These are phyloP conservation scores for Bombus difficillimus DNA, from an alignment of 1,140 invertebrate species.

Conservation along the genomic window DNA sequence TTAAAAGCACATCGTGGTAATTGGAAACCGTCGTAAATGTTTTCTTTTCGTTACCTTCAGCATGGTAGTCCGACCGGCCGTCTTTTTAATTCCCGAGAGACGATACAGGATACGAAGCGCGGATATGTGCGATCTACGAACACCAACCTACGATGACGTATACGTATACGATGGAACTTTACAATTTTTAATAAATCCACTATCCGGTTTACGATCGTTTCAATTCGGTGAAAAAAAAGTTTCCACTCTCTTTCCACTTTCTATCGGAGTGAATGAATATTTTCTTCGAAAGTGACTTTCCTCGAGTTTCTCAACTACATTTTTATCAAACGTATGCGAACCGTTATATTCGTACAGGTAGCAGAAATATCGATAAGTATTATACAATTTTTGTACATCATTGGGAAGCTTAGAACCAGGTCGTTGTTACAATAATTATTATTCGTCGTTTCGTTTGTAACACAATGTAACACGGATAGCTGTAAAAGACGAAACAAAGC, in stretches of 20 bases:
- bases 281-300: neutral
- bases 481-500: neutral
- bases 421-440: neutral
- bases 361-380: too few species aligned
- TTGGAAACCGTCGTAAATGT: conserved; percentile 36
- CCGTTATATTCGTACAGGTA: too few species aligned
- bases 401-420: neutral
- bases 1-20: conserved; percentile 40
- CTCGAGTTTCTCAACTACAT: neutral
- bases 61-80: neutral
- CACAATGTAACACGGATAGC: too few species aligned
- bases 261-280: neutral
- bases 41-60: conserved; percentile 12
- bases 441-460: neutral
- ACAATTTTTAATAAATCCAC: neutral
- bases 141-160: neutral
- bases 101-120: neutral
- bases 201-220: neutral
- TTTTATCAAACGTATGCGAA: too few species aligned
- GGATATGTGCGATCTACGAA: neutral
- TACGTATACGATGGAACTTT: neutral
- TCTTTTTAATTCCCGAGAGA: conserved; percentile 31
- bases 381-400: too few species aligned
- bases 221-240: neutral
- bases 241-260: neutral